Base-by-base conservation (phyloP, 2,113 vertebrate species). In the Morone saxatilis region DNA sequence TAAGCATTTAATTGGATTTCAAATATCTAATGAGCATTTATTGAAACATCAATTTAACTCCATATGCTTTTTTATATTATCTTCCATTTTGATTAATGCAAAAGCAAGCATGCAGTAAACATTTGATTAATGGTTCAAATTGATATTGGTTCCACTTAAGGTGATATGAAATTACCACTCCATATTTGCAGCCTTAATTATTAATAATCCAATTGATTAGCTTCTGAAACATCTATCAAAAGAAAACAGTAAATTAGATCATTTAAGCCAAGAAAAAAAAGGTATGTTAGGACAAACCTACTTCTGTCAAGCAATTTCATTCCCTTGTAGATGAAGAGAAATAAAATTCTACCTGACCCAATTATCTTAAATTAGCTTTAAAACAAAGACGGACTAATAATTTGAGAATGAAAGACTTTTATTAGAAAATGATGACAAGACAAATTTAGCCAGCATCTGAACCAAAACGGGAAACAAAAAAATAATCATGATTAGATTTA, bases 341-440 rank as follows among this genome's bases (percentile, higher is more conserved):
- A 20, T 16, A 38, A 66, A 16, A 62, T 45, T 43, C n/a, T 14
- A 25, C 2, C 11, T 75, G 47, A 41, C n/a, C 31, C 4, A 45
- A 51, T 17, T 20, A 2, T 56, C 5, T 45, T 57, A 41, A 54
- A 87, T 40, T 7, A 61, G 36, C n/a, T 79, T 71, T 11, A 75
- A 87, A 88, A 54, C 36, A 63, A 66, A 84, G 25, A 69, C 19
- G 2, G 12, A 48, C 31, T 38, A 76, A 67, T 54, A 66, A 20
- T 67, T 70, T 69, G 41, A 88, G 74, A 91, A 87, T 80, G 71
- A 89, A 86, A 89, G 57, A 73, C 56, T 94, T 94, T 94, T 94
- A 94, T 94, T 95, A 94, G 88, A 95, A 94, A 95, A 94, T 72
- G 78, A 90, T 87, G 82, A 89, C 62, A 86, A 80, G 83, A 90